Conservation (phyloP, 2,888 invertebrate genomes). For the Drosophila melanosoma region DNA sequence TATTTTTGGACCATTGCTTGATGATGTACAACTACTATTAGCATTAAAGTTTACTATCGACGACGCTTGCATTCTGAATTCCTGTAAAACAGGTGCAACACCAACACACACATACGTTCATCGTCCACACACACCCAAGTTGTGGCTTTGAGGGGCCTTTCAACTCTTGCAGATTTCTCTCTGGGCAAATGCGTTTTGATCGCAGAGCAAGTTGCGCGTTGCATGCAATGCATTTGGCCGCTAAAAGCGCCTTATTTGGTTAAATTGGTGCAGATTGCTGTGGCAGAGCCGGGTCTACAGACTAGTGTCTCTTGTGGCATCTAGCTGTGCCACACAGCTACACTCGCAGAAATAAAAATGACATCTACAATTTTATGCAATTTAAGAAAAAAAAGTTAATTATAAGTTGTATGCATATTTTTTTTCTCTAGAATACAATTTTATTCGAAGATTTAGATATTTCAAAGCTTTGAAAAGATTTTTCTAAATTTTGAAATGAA, state of each 20-base stretch:
- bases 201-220: slow-evolving; percentile 44
- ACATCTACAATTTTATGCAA: neutral
- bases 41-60: slow-evolving; percentile 83
- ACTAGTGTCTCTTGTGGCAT: slow-evolving; percentile 43
- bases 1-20: slow-evolving; percentile 72
- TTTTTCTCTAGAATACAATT: neutral
- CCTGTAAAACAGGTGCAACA: slow-evolving; percentile 81
- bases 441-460: neutral
- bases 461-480: neutral
- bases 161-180: slow-evolving; percentile 71
- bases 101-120: slow-evolving; percentile 11
- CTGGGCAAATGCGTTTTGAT: slow-evolving; percentile 40
- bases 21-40: slow-evolving; percentile 82
- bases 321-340: slow-evolving; percentile 18
- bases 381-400: neutral
- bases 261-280: slow-evolving; percentile 81
- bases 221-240: slow-evolving; percentile 82
- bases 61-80: slow-evolving; percentile 76
- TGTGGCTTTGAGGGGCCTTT: slow-evolving; percentile 61
- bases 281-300: slow-evolving; percentile 32
- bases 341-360: neutral
- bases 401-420: neutral
- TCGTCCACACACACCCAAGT: slow-evolving; percentile 16
- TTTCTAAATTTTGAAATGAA: neutral
- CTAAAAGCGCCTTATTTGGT: slow-evolving; percentile 83